Evolutionary conservation across 2,888 invertebrate species (phyloP).

Genomic region (Tigriopus californicus): DNA sequence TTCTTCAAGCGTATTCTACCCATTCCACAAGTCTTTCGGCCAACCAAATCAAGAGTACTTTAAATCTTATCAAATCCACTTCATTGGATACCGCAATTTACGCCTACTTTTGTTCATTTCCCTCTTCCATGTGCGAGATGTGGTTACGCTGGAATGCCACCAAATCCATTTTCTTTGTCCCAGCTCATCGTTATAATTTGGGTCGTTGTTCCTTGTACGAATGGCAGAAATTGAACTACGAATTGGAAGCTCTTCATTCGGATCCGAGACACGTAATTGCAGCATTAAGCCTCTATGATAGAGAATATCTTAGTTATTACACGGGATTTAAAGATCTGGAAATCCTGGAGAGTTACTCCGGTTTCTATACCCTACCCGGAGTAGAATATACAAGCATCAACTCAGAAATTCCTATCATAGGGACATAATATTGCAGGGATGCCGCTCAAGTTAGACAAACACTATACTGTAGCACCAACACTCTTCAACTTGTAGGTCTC

Average conservation of each 20-base stretch:
- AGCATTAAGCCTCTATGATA: neutral
- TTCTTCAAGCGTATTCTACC: too few species aligned
- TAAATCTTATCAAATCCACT: too few species aligned
- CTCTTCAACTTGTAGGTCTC: neutral
- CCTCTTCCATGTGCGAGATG: neutral
- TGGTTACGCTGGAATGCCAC: neutral
- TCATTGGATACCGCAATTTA: neutral
- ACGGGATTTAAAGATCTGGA: neutral
- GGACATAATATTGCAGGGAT: neutral
- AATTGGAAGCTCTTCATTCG: neutral
- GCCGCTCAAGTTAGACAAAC: too few species aligned
- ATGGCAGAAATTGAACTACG: neutral
- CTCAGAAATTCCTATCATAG: too few species aligned
- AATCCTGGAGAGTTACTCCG: neutral
- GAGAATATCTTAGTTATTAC: slow-evolving; percentile 5
- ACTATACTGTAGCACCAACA: neutral
- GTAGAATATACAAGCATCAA: too few species aligned
- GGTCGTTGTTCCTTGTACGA: neutral
- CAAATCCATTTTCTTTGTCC: neutral
- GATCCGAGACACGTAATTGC: neutral
- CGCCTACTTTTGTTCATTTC: neutral
- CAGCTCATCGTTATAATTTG: neutral
- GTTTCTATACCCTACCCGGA: neutral
- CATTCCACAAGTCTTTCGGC: too few species aligned
- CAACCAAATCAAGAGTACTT: too few species aligned